phyloP scores from a whole-genome alignment of 2,888 invertebrate species.

The Hipparchia semele region DNA sequence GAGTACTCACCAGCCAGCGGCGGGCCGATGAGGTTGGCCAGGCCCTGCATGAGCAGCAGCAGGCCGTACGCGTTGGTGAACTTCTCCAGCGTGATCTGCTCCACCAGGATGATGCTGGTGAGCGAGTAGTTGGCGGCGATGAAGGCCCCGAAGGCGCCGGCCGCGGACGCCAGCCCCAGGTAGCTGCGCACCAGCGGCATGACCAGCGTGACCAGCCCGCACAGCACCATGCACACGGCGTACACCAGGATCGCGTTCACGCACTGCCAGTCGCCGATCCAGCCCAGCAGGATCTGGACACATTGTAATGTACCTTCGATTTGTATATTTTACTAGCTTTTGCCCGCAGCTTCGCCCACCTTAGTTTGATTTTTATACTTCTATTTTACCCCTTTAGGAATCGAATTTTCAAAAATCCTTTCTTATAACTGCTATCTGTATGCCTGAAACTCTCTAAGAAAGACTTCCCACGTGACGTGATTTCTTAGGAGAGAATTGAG shows the following conservation, averaged over 20 bases:
- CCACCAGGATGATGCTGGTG: conserved; percentile 94
- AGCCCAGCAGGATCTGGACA: conserved; percentile 90
- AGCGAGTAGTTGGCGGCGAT: conserved; percentile 96
- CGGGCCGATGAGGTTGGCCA: conserved; percentile 95
- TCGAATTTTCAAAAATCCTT: too few relatives aligned
- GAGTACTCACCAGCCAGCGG: conserved; percentile 90
- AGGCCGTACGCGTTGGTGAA: conserved; percentile 97
- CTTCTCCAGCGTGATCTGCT: conserved; percentile 93
- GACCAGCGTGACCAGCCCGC: conserved; percentile 86
- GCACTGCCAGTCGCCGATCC: conserved; percentile 92
- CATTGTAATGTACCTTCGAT: too few relatives aligned
- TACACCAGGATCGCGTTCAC: conserved; percentile 91
- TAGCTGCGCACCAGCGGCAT: conserved; percentile 86
- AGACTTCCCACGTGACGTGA: too few relatives aligned
- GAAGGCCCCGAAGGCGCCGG: conserved; percentile 93
- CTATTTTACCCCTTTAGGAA: too few relatives aligned
- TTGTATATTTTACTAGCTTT: too few relatives aligned
- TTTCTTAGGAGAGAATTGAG: too few relatives aligned
- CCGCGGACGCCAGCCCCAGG: conserved; percentile 82
- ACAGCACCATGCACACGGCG: conserved; percentile 89
- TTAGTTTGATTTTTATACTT: too few relatives aligned
- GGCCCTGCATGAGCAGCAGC: conserved; percentile 92
- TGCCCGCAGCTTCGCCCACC: too few relatives aligned
- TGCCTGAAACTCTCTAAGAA: too few relatives aligned
- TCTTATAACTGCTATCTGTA: too few relatives aligned